Evolutionary conservation across 2,113 vertebrate species (phyloP).

Genomic region (Neodon shergylaensis): DNA sequence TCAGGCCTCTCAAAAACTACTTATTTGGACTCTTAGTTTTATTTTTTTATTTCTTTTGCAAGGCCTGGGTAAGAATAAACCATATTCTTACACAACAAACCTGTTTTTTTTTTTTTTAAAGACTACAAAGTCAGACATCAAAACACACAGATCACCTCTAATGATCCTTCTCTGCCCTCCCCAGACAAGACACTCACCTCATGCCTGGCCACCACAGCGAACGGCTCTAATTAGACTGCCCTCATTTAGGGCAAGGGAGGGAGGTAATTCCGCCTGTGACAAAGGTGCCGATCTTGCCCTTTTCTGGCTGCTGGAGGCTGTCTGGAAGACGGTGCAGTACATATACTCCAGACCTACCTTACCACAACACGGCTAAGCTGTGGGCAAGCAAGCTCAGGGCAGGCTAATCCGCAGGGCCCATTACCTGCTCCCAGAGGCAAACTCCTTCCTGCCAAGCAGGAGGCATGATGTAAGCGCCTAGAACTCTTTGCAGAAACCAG

Average conservation of each 20-base stretch:
- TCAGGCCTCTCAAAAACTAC: neutral
- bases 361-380: neutral
- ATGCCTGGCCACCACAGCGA: neutral
- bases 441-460: constrained; percentile 12
- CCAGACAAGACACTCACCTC: constrained; percentile 9
- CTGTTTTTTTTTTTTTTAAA: constrained; percentile 1
- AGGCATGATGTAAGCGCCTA: constrained; percentile 11
- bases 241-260: neutral
- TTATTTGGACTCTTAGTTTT: constrained; percentile 31
- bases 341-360: neutral
- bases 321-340: neutral
- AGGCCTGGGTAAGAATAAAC: constrained; percentile 2
- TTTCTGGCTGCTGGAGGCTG: constrained; percentile 20
- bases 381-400: neutral
- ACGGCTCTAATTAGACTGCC: constrained; percentile 13
- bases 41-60: constrained; percentile 52
- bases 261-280: neutral
- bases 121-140: neutral
- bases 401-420: neutral
- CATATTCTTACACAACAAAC: constrained; percentile 9
- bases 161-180: neutral
- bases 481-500: constrained; percentile 56
- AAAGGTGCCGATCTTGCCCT: constrained; percentile 21
- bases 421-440: constrained; percentile 44
- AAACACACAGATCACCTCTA: constrained; percentile 22